Evolutionary conservation across 1,140 invertebrate genomes (phyloP).

Genomic region (Solenopsis fugax): DNA sequence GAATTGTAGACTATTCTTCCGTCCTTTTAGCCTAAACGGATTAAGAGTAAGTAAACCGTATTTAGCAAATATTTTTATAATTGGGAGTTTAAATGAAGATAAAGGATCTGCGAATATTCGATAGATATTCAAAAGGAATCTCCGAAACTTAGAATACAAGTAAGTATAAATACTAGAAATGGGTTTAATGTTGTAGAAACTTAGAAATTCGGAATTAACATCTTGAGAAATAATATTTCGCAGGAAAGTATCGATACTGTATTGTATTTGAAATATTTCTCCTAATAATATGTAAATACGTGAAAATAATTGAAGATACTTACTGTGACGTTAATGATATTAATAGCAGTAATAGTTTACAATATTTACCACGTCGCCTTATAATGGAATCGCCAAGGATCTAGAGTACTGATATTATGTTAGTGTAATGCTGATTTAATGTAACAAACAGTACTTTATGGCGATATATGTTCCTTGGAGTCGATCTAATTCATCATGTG

Average conservation of each 20-base stretch:
- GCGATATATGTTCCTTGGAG: not conserved
- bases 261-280: not conserved
- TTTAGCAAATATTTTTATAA: slow-evolving; percentile 35
- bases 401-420: not conserved
- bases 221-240: not conserved
- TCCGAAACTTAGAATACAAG: not conserved
- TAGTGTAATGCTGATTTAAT: not conserved
- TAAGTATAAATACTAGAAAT: not conserved
- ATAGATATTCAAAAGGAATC: slow-evolving; percentile 16
- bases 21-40: slow-evolving; percentile 17
- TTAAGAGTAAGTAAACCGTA: slow-evolving; percentile 41
- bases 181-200: not conserved
- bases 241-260: not conserved
- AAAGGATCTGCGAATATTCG: not conserved
- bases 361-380: not conserved
- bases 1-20: slow-evolving; percentile 48
- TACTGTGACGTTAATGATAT: slow-evolving; percentile 15
- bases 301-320: slow-evolving; percentile 16
- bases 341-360: not conserved
- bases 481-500: slow-evolving; percentile 23
- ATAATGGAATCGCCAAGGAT: not conserved
- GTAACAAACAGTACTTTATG: not conserved
- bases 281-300: not conserved
- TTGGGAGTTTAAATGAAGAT: slow-evolving; percentile 1
- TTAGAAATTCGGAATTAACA: not conserved